Evolutionary conservation across 2,113 vertebrate species (phyloP).

Genomic region (Triplophysa siluroides): DNA sequence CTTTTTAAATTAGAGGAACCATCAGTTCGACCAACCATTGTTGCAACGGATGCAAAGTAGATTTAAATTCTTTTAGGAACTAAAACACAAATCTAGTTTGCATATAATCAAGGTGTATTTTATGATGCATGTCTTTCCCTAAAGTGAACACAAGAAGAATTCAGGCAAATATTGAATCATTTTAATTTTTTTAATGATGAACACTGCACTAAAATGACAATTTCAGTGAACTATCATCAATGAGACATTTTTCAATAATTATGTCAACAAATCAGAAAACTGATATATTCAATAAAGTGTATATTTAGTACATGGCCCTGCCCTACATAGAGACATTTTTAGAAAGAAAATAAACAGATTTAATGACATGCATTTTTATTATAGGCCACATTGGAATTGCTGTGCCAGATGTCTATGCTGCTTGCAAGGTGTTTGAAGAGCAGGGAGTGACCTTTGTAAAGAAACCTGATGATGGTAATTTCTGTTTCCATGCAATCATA

Average conservation of each 20-base stretch:
- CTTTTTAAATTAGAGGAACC: not conserved
- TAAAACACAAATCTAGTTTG: not conserved
- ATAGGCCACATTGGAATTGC: conserved; percentile 95
- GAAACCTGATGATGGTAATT: conserved; percentile 92
- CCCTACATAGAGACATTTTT: not conserved
- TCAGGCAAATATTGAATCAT: too few species aligned
- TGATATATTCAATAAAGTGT: too few species aligned
- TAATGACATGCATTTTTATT: conserved; percentile 10
- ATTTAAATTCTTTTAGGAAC: not conserved
- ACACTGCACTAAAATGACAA: too few species aligned
- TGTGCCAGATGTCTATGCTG: conserved; percentile 88
- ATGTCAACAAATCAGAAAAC: too few species aligned
- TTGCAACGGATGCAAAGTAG: not conserved
- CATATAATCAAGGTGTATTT: not conserved
- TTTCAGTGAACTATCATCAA: too few species aligned
- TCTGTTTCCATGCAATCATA: not conserved
- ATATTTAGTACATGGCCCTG: too few species aligned
- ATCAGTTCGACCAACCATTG: not conserved
- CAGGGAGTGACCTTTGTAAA: conserved; percentile 95
- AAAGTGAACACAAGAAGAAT: too few species aligned
- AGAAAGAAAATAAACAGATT: not conserved
- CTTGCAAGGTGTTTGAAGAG: conserved; percentile 94
- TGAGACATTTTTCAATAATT: too few species aligned
- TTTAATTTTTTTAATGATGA: too few species aligned
- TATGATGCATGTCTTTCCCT: too few species aligned